phyloP scores from a whole-genome alignment of 1,140 invertebrate genomes.

The Lordiphosa collinella region DNA sequence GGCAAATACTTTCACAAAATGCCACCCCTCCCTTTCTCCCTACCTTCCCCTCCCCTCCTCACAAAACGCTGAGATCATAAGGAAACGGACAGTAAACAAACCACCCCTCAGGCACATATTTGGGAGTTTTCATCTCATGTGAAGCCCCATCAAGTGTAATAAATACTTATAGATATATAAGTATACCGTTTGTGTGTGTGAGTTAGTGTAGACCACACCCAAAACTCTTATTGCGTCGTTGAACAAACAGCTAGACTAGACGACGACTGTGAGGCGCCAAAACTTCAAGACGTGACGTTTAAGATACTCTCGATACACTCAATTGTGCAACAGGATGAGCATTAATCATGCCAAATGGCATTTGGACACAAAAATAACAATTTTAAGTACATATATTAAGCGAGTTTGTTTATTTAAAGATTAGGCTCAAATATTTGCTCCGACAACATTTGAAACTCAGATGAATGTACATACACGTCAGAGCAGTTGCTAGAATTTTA shows the following conservation, averaged over 20 bases:
- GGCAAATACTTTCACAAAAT: constrained; percentile 1
- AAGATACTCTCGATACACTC: background rate
- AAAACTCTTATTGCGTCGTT: constrained; percentile 13
- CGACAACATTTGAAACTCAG: too few species aligned
- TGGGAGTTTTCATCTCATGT: too few species aligned
- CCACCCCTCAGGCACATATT: constrained; percentile 15
- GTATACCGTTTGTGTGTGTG: constrained; percentile 9
- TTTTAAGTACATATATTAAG: background rate
- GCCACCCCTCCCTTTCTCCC: background rate
- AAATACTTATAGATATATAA: constrained; percentile 13
- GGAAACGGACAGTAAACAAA: constrained; percentile 4
- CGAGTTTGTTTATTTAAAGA: constrained; percentile 25
- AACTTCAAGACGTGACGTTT: background rate
- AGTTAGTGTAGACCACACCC: constrained; percentile 27
- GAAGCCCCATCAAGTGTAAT: background rate
- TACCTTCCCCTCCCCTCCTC: background rate
- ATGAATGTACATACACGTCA: too few species aligned
- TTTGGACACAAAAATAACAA: too few species aligned
- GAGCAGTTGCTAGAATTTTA: too few species aligned
- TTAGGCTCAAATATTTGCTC: too few species aligned
- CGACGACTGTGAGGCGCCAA: constrained; percentile 23
- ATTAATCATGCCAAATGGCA: too few species aligned
- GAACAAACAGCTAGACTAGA: too few species aligned
- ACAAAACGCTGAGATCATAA: constrained; percentile 27
- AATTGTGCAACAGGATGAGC: constrained; percentile 43